Evolutionary conservation across 35 echinoderm and acorn worm species (phyloP).

Genomic region (Anneissia japonica): DNA sequence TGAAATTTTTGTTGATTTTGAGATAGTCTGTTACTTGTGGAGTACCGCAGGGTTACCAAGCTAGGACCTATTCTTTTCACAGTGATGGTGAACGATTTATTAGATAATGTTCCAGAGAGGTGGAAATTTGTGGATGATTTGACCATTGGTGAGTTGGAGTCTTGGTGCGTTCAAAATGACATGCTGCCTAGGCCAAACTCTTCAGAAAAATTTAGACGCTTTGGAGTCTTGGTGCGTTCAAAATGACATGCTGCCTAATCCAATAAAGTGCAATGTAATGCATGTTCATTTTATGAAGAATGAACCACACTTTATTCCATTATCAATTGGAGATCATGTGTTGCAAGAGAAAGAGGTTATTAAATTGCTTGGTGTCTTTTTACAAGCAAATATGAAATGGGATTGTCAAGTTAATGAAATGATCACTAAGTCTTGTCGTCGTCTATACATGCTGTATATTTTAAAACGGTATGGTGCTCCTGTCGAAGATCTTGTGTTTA

Average conservation of each 20-base stretch:
- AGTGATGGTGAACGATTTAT: slow-evolving; percentile 2
- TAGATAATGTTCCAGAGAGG: not conserved
- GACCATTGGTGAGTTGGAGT: not conserved
- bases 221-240: not conserved
- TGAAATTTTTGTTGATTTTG: no score
- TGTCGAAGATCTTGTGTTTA: not conserved
- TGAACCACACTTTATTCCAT: not conserved
- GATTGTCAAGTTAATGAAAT: not conserved
- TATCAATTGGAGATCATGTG: not conserved
- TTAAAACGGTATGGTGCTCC: not conserved
- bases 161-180: not conserved
- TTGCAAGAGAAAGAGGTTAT: not conserved
- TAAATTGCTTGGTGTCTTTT: not conserved
- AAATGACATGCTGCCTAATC: slow-evolving; percentile 14
- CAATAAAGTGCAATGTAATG: slow-evolving; percentile 2
- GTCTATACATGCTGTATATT: not conserved
- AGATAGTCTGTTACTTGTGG: slow-evolving; percentile 16
- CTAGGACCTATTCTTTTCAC: not conserved
- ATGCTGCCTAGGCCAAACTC: not conserved
- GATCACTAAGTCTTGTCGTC: not conserved
- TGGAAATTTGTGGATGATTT: slow-evolving; percentile 29
- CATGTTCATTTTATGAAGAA: slow-evolving; percentile 3
- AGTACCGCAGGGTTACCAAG: not conserved
- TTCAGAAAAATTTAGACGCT: slow-evolving; percentile 5
- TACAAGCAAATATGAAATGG: not conserved